These are phyloP conservation scores for Crotalus helleri DNA, from an alignment of 2,113 vertebrate genomes.

Conservation along the genomic window DNA sequence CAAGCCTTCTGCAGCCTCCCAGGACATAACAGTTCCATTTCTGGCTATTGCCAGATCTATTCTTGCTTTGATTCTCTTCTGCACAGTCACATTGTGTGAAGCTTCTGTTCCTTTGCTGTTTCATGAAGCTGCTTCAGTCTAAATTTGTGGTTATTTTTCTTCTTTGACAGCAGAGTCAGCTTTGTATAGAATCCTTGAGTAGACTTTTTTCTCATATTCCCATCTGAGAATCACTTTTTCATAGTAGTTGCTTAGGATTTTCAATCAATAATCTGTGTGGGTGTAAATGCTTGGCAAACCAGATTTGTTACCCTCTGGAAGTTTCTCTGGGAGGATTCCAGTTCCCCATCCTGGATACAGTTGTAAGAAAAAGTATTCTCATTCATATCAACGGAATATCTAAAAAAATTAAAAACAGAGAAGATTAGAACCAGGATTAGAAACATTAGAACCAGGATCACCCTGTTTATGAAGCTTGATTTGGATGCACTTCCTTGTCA, in stretches of 20 bases:
- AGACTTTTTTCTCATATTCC: neutral
- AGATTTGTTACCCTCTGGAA: neutral
- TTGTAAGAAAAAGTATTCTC: neutral
- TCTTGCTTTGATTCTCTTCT: neutral
- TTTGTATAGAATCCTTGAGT: neutral
- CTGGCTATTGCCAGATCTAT: neutral
- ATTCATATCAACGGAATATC: neutral
- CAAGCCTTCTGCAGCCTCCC: too few relatives aligned
- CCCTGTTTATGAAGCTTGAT: neutral
- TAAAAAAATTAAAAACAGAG: neutral
- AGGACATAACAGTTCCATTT: neutral
- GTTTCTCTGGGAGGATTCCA: neutral
- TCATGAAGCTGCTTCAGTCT: neutral
- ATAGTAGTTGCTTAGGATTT: neutral
- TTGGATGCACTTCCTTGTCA: neutral
- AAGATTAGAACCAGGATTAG: neutral
- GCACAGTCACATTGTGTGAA: neutral
- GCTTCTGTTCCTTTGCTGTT: neutral
- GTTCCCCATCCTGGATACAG: neutral
- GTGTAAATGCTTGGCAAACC: neutral
- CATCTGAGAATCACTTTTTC: neutral
- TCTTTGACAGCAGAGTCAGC: neutral
- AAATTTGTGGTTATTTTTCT: neutral
- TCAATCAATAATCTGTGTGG: neutral
- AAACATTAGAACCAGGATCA: neutral